Evolutionary conservation across 1,140 invertebrate species (phyloP), one percentile per base, ranked within the genome.

Genomic region (Mya arenaria): DNA sequence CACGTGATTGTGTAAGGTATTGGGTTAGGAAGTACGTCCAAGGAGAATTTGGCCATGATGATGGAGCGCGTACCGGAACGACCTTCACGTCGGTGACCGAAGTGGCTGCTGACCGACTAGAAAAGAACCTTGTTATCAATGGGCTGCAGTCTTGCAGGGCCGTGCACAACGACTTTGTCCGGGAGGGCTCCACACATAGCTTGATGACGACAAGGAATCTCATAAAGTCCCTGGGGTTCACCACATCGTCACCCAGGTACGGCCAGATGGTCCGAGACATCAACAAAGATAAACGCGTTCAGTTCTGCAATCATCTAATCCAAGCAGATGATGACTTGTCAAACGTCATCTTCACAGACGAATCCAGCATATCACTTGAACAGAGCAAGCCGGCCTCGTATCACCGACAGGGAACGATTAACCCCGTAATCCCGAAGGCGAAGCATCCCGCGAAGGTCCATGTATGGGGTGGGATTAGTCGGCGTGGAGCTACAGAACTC

Each of bases 401-500:
- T 34, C 30, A 34, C 19, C 30, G 34, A 32, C 19, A 32, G n/a
- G 62, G 36, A 19, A 65, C 62, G 17, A 15, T 34, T 65, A 6
- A 34, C 19, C 19, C 30, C 17, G 36, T 30, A 32, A 32, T 65
- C 4, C 62, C 62, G 15, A 65, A 65, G 36, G 28, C 62, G 17
- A 65, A 65, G 30, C 62, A 65, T 65, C 62, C 62, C 36, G 19
- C 36, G 36, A 65, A 65, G 36, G 62, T 65, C 19, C 62, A 65
- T 36, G 62, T 65, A 8, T 65, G 62, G 62, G 62, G 25, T 36
- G 62, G 62, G 36, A 65, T 65, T 32, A 65, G 62, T 30, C 25
- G 62, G 17, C 19, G 62, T 23, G 62, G 62, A 19, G 30, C 19
- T 17, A 23, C 62, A 32, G 30, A 65, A 65, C n/a, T 65, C 19